Evolutionary conservation across 2,113 vertebrate genomes (phyloP), one percentile per base, ranked within the genome.

Genomic region (Cyprichromis sp.): DNA sequence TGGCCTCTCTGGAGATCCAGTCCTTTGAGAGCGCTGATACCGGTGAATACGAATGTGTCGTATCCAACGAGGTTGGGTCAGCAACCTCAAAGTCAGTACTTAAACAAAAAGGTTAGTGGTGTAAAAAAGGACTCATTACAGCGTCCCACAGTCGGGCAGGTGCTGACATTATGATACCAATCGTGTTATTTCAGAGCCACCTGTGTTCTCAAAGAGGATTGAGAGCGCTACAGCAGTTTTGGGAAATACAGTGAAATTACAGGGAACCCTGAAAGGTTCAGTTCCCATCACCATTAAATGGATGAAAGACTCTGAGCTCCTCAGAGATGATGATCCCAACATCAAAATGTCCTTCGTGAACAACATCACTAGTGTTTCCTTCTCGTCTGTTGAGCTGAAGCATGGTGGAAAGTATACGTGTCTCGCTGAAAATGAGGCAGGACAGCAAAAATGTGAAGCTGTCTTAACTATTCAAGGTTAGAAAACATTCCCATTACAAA

Each of bases 401-500:
- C 96, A 97, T 79, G 95, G 95, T 82, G 98, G 97, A 14, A 99
- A 97, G 91, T 99, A 99, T 55, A 97, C 97, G 1, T 99, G 98
- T 0, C 95, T 97, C 47, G 98, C 97, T 90, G 97, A 98, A 94
- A 99, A 99, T 42, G 97, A 98, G 78, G 98, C 98, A 4, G 98
- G 98, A 52, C 97, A 97, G 87, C 98, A 99, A 92, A 98, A 97
- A 29, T 97, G 97, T 89, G 97, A 99, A 93, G 98, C 98, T 78
- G 93, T 96, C 85, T 92, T 99, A 90, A 95, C 95, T 83, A 96
- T 99, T 80, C 98, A 99, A 99, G 98, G 98, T 99, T 94, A 92
- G 98, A 97, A 86, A 79, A 86, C 24, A 4, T 36, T 81, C 38
- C 5, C 16, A 2, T 36, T 9, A 26, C 5, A 40, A 40, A 21